Percentiles rank a stretch among this genome's conserved stretches.
These are phyloP conservation scores for Cheirogaleus major DNA, from an alignment of 2,797 vertebrate species.

Conservation along the genomic window DNA sequence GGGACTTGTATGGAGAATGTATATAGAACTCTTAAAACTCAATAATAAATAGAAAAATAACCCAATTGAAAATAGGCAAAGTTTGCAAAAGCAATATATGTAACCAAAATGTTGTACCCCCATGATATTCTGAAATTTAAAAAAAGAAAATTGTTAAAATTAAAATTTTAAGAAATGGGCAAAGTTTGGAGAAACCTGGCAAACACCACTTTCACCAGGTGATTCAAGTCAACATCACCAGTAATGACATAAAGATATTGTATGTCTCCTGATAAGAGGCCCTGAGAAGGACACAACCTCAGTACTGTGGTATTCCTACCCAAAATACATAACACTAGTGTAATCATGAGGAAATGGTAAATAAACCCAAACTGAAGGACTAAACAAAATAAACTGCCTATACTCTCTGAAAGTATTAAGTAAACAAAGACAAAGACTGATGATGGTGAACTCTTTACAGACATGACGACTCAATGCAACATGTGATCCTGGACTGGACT, in stretches of 20 bases:
- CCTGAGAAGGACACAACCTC: background rate
- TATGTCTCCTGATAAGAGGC: background rate
- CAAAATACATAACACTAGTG: background rate
- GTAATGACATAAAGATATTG: background rate
- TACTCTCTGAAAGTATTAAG: background rate
- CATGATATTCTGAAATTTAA: too few species aligned
- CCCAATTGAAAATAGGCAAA: background rate
- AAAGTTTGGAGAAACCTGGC: background rate
- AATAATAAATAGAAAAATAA: conserved; percentile 5
- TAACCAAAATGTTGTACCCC: too few species aligned
- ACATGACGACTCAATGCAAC: background rate
- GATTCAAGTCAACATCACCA: background rate
- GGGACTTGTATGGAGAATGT: background rate
- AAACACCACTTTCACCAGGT: background rate
- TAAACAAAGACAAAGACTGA: background rate
- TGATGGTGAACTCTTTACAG: background rate
- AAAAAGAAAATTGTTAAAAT: too few species aligned
- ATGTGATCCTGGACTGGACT: background rate
- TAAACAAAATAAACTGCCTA: background rate
- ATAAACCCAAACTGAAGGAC: background rate
- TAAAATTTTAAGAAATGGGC: background rate
- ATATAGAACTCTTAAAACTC: background rate
- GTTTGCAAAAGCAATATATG: background rate
- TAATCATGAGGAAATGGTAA: background rate
- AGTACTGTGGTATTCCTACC: background rate